Evolutionary conservation across 2,797 vertebrate species (phyloP).

Genomic region (Pangasius krempfi): DNA sequence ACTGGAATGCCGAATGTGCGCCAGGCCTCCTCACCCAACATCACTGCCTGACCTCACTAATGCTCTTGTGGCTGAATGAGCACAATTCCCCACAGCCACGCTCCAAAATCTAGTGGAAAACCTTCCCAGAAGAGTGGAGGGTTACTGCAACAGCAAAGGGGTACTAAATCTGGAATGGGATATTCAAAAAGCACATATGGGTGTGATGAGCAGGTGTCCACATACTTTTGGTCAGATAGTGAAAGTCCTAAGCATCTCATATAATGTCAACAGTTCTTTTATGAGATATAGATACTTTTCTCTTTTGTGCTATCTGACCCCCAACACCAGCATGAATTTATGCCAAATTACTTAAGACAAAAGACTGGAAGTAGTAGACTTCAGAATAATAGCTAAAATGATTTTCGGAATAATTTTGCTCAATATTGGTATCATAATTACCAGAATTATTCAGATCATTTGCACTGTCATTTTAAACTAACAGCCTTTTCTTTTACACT

Average conservation of each 20-base stretch:
- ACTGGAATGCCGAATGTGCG: not conserved
- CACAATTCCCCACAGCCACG: not conserved
- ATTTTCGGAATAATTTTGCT: not conserved
- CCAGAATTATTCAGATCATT: too few relatives aligned
- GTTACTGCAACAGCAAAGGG: not conserved
- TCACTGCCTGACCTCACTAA: not conserved
- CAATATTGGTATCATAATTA: too few relatives aligned
- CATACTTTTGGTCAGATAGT: not conserved
- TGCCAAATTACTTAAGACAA: not conserved
- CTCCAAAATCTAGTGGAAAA: not conserved
- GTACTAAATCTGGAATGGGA: too few relatives aligned
- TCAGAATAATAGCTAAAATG: not conserved
- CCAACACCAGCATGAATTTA: not conserved
- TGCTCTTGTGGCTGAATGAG: not conserved
- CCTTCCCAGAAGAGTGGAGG: not conserved
- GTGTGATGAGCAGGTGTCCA: not conserved
- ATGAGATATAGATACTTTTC: not conserved
- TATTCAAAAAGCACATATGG: not conserved
- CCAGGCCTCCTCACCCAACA: not conserved
- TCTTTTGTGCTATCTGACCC: not conserved
- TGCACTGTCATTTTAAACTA: too few relatives aligned
- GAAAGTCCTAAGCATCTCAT: not conserved
- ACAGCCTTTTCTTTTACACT: too few relatives aligned
- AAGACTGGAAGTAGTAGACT: too few relatives aligned
- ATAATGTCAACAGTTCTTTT: too few relatives aligned